Evolutionary conservation across 2,888 invertebrate genomes (phyloP).

Genomic region (Microctonus brassicae): DNA sequence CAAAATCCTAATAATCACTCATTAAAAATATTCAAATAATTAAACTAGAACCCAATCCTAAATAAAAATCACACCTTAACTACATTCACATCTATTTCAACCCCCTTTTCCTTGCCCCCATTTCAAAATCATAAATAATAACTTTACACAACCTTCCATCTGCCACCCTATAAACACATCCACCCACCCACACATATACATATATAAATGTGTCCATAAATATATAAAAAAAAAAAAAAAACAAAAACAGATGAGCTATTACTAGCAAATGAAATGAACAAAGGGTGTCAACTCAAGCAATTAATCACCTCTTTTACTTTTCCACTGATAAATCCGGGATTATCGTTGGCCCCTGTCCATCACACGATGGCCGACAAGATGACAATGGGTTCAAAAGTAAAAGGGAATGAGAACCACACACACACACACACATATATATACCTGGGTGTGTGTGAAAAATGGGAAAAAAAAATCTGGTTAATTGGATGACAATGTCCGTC

Average conservation of each 20-base stretch:
- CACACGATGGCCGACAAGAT: conserved; percentile 26
- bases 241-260: conserved; percentile 6
- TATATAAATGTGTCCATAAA: not conserved
- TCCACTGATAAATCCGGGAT: conserved; percentile 24
- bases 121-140: too few species aligned
- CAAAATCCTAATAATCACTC: too few species aligned
- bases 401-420: not conserved
- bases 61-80: too few species aligned
- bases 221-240: not conserved
- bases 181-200: not conserved
- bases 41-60: too few species aligned
- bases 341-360: conserved; percentile 15
- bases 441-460: not conserved
- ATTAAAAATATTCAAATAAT: too few species aligned
- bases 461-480: conserved; percentile 19
- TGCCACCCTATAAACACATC: too few species aligned
- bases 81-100: too few species aligned
- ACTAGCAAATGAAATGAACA: conserved; percentile 32
- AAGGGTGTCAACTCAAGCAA: conserved; percentile 30
- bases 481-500: conserved; percentile 34
- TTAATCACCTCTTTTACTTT: conserved; percentile 27
- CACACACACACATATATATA: not conserved
- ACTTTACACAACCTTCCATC: too few species aligned
- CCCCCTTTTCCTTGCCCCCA: too few species aligned
- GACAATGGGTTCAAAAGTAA: not conserved